Base-by-base conservation (phyloP, 2,113 vertebrate species). In the Trinectes maculatus region DNA sequence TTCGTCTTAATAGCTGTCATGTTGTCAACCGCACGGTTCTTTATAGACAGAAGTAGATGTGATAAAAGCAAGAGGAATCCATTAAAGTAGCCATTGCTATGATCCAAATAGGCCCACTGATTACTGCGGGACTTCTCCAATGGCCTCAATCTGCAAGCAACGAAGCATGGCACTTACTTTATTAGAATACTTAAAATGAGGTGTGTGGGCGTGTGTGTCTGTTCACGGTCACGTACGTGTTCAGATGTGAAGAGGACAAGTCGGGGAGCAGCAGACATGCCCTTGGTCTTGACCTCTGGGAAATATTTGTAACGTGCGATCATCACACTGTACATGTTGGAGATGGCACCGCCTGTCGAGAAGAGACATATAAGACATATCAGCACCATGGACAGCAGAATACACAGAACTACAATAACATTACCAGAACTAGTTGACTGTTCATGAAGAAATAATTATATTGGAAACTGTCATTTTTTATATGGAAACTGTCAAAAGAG, bases 321-420 rank as follows among this genome's bases (percentile, higher is more conserved):
- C 98, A 99, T 99, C 89, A 99, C 96, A 55, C 97, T 97, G 92
- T 99, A 99, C 97, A 99, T 96, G 89, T 99, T 99, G 69, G 97
- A 99, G 88, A 99, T 98, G 0, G 97, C 96, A 37, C 97, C 98
- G 66, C 98, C 98, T 99, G 69, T 76, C 48, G 74, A 77, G 71
- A 67, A 63, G 64, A 73, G 59, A 59, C 57, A 15, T 33, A 8
- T 47, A 4, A 66, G 13, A 71, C 13, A 54, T 18, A 11, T 68
- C 60, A 83, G 72, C 51, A 69, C 40, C 71, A 9, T 34, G 58
- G 55, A 83, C 55, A 69, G 55, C 65, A 33, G 24, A 13, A 2
- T 8, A 21, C 12, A 40, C 15, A 19, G 31, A 25, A 39, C 22
- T 21, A 1, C 2, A 24, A 18, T 33, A n/a, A 57, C 31, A 13